Percentiles rank a stretch among this genome's conserved stretches.
phyloP scores from a whole-genome alignment of 2,113 vertebrate genomes.

The Corvus hawaiiensis region DNA sequence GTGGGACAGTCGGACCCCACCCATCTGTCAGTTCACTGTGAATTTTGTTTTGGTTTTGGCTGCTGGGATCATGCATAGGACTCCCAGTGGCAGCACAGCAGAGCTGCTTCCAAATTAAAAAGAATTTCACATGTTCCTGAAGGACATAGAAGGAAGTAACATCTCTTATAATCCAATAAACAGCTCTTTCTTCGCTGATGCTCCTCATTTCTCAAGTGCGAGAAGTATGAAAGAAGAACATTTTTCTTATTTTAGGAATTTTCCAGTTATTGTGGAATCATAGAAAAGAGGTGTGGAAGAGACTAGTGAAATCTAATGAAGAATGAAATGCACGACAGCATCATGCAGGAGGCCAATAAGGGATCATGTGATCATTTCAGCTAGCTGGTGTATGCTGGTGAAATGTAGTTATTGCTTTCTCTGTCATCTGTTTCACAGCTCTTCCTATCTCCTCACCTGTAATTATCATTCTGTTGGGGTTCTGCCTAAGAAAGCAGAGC shows the following conservation, averaged over 20 bases:
- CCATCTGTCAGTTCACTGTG: neutral
- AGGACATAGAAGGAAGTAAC: neutral
- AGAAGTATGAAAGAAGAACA: neutral
- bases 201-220: neutral
- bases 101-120: neutral
- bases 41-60: neutral
- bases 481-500: constrained; percentile 41
- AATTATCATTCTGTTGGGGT: constrained; percentile 29
- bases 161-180: neutral
- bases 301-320: neutral
- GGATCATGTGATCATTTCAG: neutral
- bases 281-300: neutral
- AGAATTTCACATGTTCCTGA: neutral
- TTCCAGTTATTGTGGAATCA: neutral
- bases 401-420: constrained; percentile 7
- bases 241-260: neutral
- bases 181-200: neutral
- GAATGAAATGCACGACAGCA: neutral
- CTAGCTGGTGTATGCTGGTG: neutral
- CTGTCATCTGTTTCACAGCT: neutral
- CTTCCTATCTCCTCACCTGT: neutral
- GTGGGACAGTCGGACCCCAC: neutral
- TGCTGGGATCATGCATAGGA: neutral
- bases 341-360: neutral
- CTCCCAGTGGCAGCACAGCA: neutral